These are phyloP conservation scores for Eudyptes chrysolophus DNA, from an alignment of 2,113 vertebrate genomes.

Conservation along the genomic window DNA sequence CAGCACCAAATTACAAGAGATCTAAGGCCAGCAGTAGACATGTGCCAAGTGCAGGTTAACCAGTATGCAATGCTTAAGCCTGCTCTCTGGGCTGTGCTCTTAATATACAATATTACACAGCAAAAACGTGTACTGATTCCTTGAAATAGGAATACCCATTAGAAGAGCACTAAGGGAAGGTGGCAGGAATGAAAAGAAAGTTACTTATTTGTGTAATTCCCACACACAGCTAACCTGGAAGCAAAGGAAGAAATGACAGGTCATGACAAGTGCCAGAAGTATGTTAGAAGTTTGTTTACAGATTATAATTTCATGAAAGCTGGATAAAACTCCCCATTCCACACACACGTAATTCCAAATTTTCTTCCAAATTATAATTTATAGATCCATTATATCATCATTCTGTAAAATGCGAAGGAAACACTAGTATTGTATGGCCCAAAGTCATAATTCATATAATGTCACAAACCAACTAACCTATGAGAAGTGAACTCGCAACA, in stretches of 20 bases:
- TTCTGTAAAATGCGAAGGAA: neutral
- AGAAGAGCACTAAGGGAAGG: neutral
- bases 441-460: neutral
- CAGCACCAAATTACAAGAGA: neutral
- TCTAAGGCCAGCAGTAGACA: neutral
- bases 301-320: neutral
- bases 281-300: neutral
- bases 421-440: neutral
- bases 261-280: neutral
- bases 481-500: neutral
- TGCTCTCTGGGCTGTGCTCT: neutral
- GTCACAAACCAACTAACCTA: neutral
- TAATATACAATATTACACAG: neutral
- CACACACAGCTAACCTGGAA: neutral
- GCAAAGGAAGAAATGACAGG: neutral
- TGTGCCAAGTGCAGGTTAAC: neutral
- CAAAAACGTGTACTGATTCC: neutral
- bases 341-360: neutral
- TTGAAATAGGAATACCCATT: neutral
- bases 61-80: neutral
- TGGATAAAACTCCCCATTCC: neutral
- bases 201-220: neutral
- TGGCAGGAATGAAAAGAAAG: neutral
- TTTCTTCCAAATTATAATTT: neutral
- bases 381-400: neutral